A percentile compares a stretch with the other conserved stretches of the same genome.
Conservation (phyloP, 2,888 invertebrate genomes). For the Oligia strigilis region DNA sequence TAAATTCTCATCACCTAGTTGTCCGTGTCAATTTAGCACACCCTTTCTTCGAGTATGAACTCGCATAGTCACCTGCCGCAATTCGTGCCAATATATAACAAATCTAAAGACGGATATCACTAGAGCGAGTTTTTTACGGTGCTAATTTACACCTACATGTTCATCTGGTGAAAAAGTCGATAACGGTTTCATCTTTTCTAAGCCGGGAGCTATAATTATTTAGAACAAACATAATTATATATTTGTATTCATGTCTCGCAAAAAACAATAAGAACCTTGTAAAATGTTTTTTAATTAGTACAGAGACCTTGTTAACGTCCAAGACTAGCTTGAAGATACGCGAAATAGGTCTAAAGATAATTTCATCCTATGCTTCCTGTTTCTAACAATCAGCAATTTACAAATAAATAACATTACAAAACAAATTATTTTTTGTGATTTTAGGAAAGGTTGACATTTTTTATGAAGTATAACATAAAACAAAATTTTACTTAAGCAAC, state of each 20-base stretch:
- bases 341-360: not conserved
- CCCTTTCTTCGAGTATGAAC: not conserved
- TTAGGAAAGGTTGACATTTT: not conserved
- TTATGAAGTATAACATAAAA: conserved; percentile 15
- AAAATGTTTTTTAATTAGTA: not conserved
- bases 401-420: not conserved
- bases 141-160: not conserved
- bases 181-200: not conserved
- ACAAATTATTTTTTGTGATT: not conserved
- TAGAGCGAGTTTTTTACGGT: not conserved
- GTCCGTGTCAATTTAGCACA: not conserved
- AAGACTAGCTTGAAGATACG: not conserved
- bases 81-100: not conserved
- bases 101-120: not conserved
- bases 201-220: not conserved
- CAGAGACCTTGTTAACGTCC: not conserved
- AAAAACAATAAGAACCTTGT: not conserved
- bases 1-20: not conserved
- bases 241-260: not conserved
- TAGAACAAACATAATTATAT: not conserved
- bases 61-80: not conserved
- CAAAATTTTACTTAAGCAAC: conserved; percentile 11
- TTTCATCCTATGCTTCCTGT: not conserved
- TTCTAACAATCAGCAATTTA: not conserved
- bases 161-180: not conserved